Percentiles rank a stretch among this genome's conserved stretches.
Conservation (phyloP, 1,140 invertebrate genomes). For the Drosophila lacteicornis region DNA sequence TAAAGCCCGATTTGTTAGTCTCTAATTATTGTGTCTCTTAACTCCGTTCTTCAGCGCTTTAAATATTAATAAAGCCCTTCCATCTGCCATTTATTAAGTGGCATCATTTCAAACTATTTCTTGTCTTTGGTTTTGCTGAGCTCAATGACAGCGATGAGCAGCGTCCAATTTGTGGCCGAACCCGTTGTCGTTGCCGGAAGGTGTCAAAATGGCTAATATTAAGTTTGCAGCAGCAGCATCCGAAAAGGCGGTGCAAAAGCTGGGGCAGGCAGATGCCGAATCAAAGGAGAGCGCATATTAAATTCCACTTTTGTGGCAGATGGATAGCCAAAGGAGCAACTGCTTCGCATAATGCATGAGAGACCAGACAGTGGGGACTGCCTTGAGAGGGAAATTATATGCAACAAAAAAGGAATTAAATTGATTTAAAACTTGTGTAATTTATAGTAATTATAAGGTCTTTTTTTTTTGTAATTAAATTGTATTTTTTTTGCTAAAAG, state of each 20-base stretch:
- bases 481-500: background rate
- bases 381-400: background rate
- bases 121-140: background rate
- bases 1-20: background rate
- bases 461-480: background rate
- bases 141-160: background rate
- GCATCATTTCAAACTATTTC: background rate
- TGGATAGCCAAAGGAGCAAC: conserved; percentile 12
- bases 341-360: conserved; percentile 9
- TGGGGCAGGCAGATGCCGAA: background rate
- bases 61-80: no score
- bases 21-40: no score
- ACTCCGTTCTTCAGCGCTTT: no score
- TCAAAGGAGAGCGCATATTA: conserved; percentile 20
- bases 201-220: conserved; percentile 14
- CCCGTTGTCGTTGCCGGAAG: background rate
- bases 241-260: background rate
- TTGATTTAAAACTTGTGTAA: background rate
- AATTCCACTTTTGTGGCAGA: conserved; percentile 30
- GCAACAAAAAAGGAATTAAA: background rate
- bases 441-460: no score
- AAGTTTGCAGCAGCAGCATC: conserved; percentile 2
- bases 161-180: background rate
- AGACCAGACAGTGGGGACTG: conserved; percentile 10
- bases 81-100: no score